phyloP scores from a whole-genome alignment of 64 coral and sea anemone species.

The Exaiptasia diaphana region DNA sequence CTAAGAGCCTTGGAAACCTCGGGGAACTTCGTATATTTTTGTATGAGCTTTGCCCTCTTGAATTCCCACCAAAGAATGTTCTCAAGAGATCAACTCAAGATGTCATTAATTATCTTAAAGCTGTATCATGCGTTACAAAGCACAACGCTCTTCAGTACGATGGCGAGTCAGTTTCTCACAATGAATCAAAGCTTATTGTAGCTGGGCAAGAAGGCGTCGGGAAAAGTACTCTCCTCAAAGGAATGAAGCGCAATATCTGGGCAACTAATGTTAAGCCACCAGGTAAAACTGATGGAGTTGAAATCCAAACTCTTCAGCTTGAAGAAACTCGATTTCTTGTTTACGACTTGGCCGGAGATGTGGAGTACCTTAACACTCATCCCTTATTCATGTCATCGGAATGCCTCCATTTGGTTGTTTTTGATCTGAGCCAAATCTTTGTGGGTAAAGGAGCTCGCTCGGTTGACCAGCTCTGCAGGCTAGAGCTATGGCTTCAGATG shows the following conservation, averaged over 20 bases:
- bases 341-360: constrained; percentile 74
- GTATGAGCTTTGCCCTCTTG: not conserved
- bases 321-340: constrained; percentile 33
- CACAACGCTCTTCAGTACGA: not conserved
- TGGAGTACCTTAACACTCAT: constrained; percentile 56
- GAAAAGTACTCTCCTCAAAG: constrained; percentile 3
- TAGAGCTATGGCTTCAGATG: constrained; percentile 73
- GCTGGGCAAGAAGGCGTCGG: constrained; percentile 13
- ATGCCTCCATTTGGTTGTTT: constrained; percentile 74
- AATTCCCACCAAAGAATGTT: not conserved
- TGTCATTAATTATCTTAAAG: not conserved
- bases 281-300: constrained; percentile 50
- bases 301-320: constrained; percentile 53
- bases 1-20: not conserved
- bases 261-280: not conserved
- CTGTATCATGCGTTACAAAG: not conserved
- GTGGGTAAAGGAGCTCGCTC: constrained; percentile 19
- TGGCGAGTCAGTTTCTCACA: not conserved
- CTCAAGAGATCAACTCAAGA: not conserved
- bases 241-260: not conserved
- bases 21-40: not conserved
- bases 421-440: constrained; percentile 63
- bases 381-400: constrained; percentile 72
- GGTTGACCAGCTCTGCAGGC: constrained; percentile 38
- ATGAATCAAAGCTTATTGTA: not conserved